These are phyloP conservation scores for Phragmatobia fuliginosa DNA, from an alignment of 2,888 invertebrate species.

Conservation along the genomic window DNA sequence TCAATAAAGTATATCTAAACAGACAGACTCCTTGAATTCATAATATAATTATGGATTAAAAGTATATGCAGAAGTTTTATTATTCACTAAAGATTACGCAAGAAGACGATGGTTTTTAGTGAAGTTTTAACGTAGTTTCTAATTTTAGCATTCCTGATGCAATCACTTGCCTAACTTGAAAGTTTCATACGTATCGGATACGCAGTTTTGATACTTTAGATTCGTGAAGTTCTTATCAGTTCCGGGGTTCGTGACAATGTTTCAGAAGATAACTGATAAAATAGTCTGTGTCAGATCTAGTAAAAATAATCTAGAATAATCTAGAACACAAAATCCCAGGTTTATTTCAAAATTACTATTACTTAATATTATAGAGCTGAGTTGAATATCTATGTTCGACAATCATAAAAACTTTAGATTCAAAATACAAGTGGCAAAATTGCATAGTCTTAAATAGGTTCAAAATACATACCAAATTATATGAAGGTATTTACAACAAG, in stretches of 20 bases:
- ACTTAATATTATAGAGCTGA: not conserved
- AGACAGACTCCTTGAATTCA: too few relatives aligned
- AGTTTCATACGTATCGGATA: not conserved
- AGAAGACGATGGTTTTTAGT: not conserved
- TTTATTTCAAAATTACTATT: not conserved
- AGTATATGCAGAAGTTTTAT: not conserved
- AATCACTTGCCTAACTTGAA: conserved; percentile 1
- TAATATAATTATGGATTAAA: too few relatives aligned
- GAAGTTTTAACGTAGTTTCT: not conserved
- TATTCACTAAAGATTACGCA: not conserved
- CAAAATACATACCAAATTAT: too few relatives aligned
- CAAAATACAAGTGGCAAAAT: too few relatives aligned
- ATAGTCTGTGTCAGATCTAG: not conserved
- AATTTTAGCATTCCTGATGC: not conserved
- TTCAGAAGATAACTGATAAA: not conserved
- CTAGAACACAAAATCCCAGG: not conserved
- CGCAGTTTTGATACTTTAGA: not conserved
- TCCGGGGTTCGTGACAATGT: not conserved
- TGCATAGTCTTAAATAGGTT: too few relatives aligned
- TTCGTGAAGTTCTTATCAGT: conserved; percentile 7
- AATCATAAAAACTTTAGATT: too few relatives aligned
- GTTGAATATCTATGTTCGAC: too few relatives aligned
- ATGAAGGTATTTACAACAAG: too few relatives aligned
- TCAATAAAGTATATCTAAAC: too few relatives aligned
- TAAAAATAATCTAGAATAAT: not conserved